phyloP scores from a whole-genome alignment of 1,140 invertebrate genomes.

The Lamellibrachia luymesi region DNA sequence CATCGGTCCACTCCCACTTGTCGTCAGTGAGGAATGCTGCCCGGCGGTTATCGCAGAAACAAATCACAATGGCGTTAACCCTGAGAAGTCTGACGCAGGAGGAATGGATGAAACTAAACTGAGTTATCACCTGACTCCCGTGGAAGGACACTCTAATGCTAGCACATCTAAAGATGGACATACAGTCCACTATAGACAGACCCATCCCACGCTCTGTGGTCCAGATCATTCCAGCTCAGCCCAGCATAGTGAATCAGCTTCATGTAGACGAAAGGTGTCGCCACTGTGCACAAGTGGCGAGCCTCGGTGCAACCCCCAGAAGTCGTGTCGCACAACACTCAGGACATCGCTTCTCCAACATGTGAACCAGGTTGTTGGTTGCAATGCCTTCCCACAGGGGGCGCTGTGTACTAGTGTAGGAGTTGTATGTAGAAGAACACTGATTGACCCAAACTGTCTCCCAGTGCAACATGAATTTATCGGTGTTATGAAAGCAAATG shows the following conservation, averaged over 20 bases:
- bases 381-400: not conserved
- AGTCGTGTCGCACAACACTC: not conserved
- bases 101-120: not conserved
- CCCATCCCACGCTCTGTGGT: not conserved
- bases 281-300: not conserved
- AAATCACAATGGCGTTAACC: conserved; percentile 23
- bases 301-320: not conserved
- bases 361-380: not conserved
- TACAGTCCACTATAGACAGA: not conserved
- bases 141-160: not conserved
- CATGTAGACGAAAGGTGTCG: not conserved
- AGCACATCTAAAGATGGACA: not conserved
- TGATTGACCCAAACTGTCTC: not conserved
- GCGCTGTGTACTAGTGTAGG: not conserved
- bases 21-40: not conserved
- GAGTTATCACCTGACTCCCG: not conserved
- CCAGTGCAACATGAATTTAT: conserved; percentile 21
- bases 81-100: not conserved
- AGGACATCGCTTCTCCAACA: not conserved
- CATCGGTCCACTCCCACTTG: not conserved
- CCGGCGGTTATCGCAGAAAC: not conserved
- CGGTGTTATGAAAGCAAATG: not conserved
- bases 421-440: not conserved
- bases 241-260: not conserved
- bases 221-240: not conserved